These are phyloP conservation scores for Syrrhaptes paradoxus DNA, from an alignment of 2,113 vertebrate genomes.

Conservation along the genomic window DNA sequence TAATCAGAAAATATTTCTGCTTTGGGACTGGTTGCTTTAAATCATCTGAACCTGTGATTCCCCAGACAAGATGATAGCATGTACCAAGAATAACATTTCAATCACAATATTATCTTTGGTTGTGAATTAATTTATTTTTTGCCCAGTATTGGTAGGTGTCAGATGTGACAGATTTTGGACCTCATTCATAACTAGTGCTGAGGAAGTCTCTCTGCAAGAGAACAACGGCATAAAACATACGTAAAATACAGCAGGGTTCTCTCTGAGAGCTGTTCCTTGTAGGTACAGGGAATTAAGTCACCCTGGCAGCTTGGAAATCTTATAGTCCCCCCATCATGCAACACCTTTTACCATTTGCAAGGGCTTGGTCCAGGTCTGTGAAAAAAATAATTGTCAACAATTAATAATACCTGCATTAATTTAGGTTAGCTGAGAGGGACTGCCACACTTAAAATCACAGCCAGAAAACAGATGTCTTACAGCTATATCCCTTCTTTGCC, in stretches of 20 bases:
- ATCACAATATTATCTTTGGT: not conserved
- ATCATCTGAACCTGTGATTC: not conserved
- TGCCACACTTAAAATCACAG: not conserved
- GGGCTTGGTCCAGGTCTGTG: not conserved
- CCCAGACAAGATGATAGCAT: not conserved
- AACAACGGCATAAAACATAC: not conserved
- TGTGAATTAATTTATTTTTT: not conserved
- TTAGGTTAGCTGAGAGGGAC: not conserved
- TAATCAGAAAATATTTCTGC: not conserved
- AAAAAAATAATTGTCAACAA: not conserved
- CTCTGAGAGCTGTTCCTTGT: not conserved
- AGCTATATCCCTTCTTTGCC: not conserved
- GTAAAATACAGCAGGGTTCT: not conserved
- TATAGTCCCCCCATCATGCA: not conserved
- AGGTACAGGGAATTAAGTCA: accelerated
- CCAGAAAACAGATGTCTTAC: not conserved
- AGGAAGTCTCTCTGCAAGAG: not conserved
- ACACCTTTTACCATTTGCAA: not conserved
- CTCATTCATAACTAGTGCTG: not conserved
- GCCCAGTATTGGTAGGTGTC: not conserved
- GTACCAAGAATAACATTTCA: not conserved
- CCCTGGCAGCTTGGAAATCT: not conserved
- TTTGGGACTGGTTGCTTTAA: not conserved
- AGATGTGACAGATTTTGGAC: not conserved
- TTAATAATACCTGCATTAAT: not conserved